Evolutionary conservation across 2,888 invertebrate genomes (phyloP).

Genomic region (Neuroscelio doddi): DNA sequence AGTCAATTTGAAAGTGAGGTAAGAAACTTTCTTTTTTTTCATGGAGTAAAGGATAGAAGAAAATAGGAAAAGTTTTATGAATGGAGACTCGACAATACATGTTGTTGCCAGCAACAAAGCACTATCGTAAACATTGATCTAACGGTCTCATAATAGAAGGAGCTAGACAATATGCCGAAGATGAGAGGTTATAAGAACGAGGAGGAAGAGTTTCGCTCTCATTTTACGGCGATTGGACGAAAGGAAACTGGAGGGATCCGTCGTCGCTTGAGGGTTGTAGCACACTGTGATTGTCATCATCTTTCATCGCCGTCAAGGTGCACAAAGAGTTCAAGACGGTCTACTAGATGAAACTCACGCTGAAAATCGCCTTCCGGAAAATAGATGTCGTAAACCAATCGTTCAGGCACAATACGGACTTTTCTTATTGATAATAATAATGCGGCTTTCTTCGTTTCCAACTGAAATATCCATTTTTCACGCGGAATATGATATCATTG

Average conservation of each 20-base stretch:
- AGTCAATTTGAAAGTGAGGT: not conserved
- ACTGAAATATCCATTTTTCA: too few relatives aligned
- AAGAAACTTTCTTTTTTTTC: not conserved
- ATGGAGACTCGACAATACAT: slow-evolving; percentile 43
- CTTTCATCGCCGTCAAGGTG: slow-evolving; percentile 2
- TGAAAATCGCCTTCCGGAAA: slow-evolving; percentile 52
- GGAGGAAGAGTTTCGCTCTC: slow-evolving; percentile 1
- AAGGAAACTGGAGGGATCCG: not conserved
- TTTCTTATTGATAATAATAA: too few relatives aligned
- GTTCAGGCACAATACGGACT: slow-evolving; percentile 17
- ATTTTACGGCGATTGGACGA: slow-evolving; percentile 3
- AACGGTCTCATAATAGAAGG: slow-evolving; percentile 21
- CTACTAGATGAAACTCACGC: slow-evolving; percentile 42
- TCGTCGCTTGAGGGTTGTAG: slow-evolving; percentile 8
- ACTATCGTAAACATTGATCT: slow-evolving; percentile 59
- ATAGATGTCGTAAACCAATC: slow-evolving; percentile 44
- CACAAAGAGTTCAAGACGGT: slow-evolving; percentile 17
- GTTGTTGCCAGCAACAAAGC: slow-evolving; percentile 49
- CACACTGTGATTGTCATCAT: slow-evolving; percentile 9
- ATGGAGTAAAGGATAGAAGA: slow-evolving; percentile 12
- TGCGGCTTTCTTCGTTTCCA: too few relatives aligned
- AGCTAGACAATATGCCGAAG: slow-evolving; percentile 39
- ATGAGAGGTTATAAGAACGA: slow-evolving; percentile 17
- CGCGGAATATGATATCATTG: too few relatives aligned
- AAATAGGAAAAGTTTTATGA: slow-evolving; percentile 9